Evolutionary conservation across 2,888 invertebrate species (phyloP), one percentile per base, ranked within the genome.

Genomic region (Brachyptera putata): DNA sequence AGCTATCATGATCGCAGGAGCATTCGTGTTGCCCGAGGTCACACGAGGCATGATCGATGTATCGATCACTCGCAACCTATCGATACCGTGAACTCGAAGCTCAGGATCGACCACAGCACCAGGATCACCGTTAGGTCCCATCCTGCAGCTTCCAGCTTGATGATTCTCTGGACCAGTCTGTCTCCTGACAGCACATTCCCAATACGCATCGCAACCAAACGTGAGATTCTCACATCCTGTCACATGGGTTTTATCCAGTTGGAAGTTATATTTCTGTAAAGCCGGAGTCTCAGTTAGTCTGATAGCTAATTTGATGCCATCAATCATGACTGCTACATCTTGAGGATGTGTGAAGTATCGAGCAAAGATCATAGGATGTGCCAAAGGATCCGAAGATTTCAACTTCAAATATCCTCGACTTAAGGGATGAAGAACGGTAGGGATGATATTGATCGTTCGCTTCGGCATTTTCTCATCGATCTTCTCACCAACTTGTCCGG

Each of bases 391-490:
- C 53, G 80, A 81, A 9, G 86, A 87, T 63, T 80, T 81, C 70
- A 75, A 11, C 13, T 60, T 61, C 4, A 82, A 58, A 48, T 69
- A 82, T 0, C 97, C 97, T 9, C 89, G 80, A 65, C 94, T 94
- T 72, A 89, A 87, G 0, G 96, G 93, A 69, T 93, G 87, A 68
- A 97, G 73, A 0, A 91, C 84, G 0, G 91, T 86, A 0, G 92
- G 91, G 61, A 91, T 87, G 55, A 92, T 84, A 68, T 84, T 83
- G 58, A 91, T 83, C 49, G 80, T 79, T 5, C 91, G 77, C 11
- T 56, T 41, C 34, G 22, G 14, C 9, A n/a, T 16, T 22, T 34
- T 53, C 16, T 53, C 53, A 43, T 58, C 50, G 26, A 46, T 60
- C 34, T 34, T 46, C 72, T 91, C 91, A 0, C 91, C 91, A 3